Evolutionary conservation across 2,797 vertebrate species (phyloP), one percentile per base, ranked within the genome.

Genomic region (Pagetopsis macropterus): DNA sequence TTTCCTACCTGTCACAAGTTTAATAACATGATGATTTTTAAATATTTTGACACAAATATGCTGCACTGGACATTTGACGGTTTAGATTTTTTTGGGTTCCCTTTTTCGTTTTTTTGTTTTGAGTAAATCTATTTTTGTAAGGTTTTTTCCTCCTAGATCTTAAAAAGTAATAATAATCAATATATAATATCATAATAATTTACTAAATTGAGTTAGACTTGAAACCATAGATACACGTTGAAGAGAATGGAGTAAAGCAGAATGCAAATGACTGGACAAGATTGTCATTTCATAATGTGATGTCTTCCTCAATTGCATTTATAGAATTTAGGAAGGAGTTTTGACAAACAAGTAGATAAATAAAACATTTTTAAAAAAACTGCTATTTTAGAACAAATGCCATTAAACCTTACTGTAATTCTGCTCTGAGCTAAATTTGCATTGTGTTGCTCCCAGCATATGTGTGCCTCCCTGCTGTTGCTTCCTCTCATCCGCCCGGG

Each of bases 401-500:
- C 48, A 44, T 41, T 10, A 11, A 52, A 65, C 7, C 8, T 5
- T 16, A 13, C 4, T 63, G 12, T 19, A 10, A 41, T 64, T 76
- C 41, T 58, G 40, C 48, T 43, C n/a, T 62, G 52, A 68, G 55
- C 61, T 75, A 19, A 64, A 76, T 63, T 33, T 72, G 40, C 12
- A 44, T 69, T 10, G 45, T 12, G 48, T 73, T 43, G 41, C 49
- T 76, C 46, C 61, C 31, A 41, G 8, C 41, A 63, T 40, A 67
- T 72, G 73, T 55, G 31, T 64, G 58, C 69, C 50, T 73, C 49
- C 44, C 14, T 15, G 9, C 59, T 82, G 72, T 66, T 79, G 78
- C 79, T 81, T 84, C 54, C 73, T 27, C 61, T 81, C 77, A 52
- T 67, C 69, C 56, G 4, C 45, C 50, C 5, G 15, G 51, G 76